phyloP scores from a whole-genome alignment of 2,797 vertebrate species.

The Pteronotus mesoamericanus region DNA sequence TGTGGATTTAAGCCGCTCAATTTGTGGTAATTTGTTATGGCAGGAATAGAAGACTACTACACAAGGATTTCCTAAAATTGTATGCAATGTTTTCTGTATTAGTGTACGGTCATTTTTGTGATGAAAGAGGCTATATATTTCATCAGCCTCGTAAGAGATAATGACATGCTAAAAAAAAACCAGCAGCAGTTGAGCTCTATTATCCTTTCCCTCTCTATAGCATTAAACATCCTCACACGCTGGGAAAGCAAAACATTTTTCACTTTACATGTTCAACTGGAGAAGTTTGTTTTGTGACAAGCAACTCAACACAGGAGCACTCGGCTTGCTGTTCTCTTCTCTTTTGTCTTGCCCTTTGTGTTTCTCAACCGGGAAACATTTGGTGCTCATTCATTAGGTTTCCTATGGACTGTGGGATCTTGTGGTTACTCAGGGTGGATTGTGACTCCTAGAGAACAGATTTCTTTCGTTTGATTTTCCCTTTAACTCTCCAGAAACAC shows the following conservation, averaged over 20 bases:
- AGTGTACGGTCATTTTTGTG: neutral
- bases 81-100: neutral
- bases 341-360: neutral
- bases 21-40: neutral
- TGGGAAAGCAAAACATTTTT: neutral
- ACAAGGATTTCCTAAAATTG: neutral
- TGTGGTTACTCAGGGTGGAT: neutral
- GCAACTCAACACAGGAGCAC: neutral
- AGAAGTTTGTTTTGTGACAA: neutral
- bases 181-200: neutral
- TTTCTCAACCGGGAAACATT: neutral
- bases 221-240: neutral
- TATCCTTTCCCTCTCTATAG: neutral
- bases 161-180: neutral
- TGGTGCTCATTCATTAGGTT: no score
- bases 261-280: neutral
- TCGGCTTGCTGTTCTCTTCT: no score
- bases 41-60: neutral
- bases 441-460: neutral
- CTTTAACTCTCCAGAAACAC: neutral
- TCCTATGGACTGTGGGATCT: neutral
- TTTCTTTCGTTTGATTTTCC: neutral
- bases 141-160: neutral
- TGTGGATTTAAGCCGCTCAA: neutral
- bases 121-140: neutral